Base-by-base conservation (phyloP, 1,140 invertebrate genomes). In the Vanessa tameamea region DNA sequence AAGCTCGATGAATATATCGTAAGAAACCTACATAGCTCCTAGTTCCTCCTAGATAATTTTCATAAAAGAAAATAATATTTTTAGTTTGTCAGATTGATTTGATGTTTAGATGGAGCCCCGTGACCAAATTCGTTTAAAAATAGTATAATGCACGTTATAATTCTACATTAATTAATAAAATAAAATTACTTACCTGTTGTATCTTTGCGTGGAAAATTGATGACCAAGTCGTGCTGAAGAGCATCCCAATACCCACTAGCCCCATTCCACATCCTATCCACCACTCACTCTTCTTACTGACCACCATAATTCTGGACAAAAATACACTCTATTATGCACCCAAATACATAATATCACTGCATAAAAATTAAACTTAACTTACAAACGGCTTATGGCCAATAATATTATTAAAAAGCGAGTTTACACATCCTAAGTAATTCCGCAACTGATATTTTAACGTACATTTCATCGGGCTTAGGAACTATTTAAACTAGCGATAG, bases 121-220 rank as follows among this genome's bases (percentile, higher is more conserved):
- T 31, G 6, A 3, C 26, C 3, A 31, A 31, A 1, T 31, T 3
- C 26, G 26, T 3, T 43, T 43, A 8, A 43, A 11, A 9, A 43
- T 43, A 43, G 0, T 9, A 43, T 43, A 6, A 9, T 9, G 6
- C 9, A 11, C 8, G 3, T 31, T 31, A 43, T 9, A 43, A 7
- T 0, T 37, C 0, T 43, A 43, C 37, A 43, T 43, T 43, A 43
- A 15, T 51, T 31, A 16, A 55, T 20, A 23, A 53, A 6, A 3
- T 53, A 6, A 55, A 65, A 14, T 15, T 20, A 77, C 75, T 73
- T n/a, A 77, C 75, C 4, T 66, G 51, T 70, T 77, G 47, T 14
- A 77, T 72, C 37, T 77, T 77, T 13, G 75, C 61, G 16, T 77
- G 63, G 61, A 77, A 77, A 14, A 77, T 53, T 3, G 13, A 15